Evolutionary conservation across 2,797 vertebrate genomes (phyloP).

Genomic region (Buphagus erythrorhynchus): DNA sequence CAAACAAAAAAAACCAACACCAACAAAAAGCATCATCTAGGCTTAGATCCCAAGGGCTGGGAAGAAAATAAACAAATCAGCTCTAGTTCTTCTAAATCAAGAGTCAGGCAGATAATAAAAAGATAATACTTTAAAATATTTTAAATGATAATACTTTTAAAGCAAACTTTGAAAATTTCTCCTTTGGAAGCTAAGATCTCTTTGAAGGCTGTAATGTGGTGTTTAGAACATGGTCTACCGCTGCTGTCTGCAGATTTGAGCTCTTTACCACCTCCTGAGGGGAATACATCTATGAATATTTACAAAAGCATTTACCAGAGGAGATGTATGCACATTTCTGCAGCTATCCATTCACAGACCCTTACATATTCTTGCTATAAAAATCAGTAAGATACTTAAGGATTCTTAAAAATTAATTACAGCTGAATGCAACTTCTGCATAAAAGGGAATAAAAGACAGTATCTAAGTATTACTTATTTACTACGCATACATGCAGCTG

Average conservation of each 20-base stretch:
- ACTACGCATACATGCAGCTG: background rate
- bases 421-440: background rate
- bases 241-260: background rate
- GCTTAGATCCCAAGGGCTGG: background rate
- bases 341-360: background rate
- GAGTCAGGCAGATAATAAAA: background rate
- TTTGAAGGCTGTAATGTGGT: background rate
- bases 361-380: background rate
- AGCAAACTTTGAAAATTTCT: background rate
- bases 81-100: background rate
- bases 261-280: background rate
- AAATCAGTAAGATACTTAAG: background rate
- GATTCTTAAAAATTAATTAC: background rate
- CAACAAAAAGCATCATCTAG: background rate
- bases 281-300: fast-evolving
- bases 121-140: background rate
- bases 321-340: background rate
- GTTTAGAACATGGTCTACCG: fast-evolving
- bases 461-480: background rate
- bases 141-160: background rate
- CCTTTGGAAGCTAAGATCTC: background rate
- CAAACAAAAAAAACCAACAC: too few relatives aligned
- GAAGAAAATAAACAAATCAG: background rate
- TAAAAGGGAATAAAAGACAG: background rate
- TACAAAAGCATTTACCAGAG: background rate